Base-by-base conservation (phyloP, 2,888 invertebrate species). In the Balanococcus diminutus region DNA sequence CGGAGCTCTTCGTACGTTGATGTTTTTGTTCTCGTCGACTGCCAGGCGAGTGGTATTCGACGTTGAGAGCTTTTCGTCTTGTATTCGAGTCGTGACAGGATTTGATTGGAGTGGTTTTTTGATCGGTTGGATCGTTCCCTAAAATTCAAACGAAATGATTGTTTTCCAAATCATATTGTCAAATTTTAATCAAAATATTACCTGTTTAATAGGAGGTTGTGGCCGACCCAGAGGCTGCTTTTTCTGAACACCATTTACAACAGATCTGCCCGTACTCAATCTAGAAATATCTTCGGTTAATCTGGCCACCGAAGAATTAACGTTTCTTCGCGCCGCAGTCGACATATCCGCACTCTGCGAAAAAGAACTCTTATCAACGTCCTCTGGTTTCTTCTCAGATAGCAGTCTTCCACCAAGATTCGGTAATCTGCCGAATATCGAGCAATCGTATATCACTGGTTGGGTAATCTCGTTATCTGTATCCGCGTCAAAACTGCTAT, bases 321-420 rank as follows among this genome's bases (percentile, higher is more conserved):
- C n/a, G 36, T 87, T 82, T 79, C 72, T 8, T 22, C 25, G 32
- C 75, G 72, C 31, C 1, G 81, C 46, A 6, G 87, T 16, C 0
- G 87, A 67, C 82, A 82, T 82, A 11, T 31, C 82, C 31, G 36
- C 82, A 16, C n/a, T 72, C 8, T 32, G 81, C 32, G 84, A 61
- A 32, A 51, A 86, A 9, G 19, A 31, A 31, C 1, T 81, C 56
- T 61, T 86, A 22, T 72, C 81, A 14, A 28, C 22, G 16, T 28
- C 86, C 6, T 11, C 79, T 4, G 83, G 85, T 19, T 87, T 86
- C 56, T 82, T 61, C 46, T 87, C 87, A 1, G 88, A 87, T 39
- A 87, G 90, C 25, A 90, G 88, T 87, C 90, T 90, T 46, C 90
- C 91, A 8, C 90, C 90, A 3, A 91, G 89, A 87, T 90, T 91